Conservation (phyloP, 2,888 invertebrate species). For the Stenoptilia bipunctidactyla region DNA sequence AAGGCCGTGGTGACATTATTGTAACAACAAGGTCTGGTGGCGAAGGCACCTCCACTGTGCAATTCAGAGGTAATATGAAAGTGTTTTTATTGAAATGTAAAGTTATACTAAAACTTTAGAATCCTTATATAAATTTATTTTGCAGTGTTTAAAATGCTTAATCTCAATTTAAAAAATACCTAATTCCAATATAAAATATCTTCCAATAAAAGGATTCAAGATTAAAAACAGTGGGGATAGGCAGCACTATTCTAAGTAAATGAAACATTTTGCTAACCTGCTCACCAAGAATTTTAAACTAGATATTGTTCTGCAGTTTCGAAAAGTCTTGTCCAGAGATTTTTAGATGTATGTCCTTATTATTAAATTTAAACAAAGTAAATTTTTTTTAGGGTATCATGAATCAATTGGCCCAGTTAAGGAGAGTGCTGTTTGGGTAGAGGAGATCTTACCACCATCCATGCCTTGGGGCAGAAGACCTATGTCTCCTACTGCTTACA, state of each 20-base stretch:
- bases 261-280: no score
- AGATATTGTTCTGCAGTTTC: no score
- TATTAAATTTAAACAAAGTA: neutral
- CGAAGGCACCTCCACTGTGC: conserved; percentile 89
- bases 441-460: conserved; percentile 89
- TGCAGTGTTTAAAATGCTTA: no score
- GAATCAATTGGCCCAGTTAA: conserved; percentile 94
- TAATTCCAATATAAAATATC: no score
- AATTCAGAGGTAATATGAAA: conserved; percentile 76
- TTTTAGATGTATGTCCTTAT: no score
- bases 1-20: conserved; percentile 92
- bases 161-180: no score
- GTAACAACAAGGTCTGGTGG: conserved; percentile 90
- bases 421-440: conserved; percentile 98
- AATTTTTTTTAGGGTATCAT: conserved; percentile 74
- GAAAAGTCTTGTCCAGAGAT: no score
- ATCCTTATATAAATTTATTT: no score
- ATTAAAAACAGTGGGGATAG: no score
- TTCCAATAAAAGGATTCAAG: no score
- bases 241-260: no score
- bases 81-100: neutral
- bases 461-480: conserved; percentile 88
- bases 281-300: no score
- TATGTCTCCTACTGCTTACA: conserved; percentile 86
- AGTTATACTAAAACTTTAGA: neutral